Percentiles rank a stretch among this genome's conserved stretches.
Evolutionary conservation across 2,797 vertebrate genomes (phyloP).

Genomic region (Enteromius paludinosus): DNA sequence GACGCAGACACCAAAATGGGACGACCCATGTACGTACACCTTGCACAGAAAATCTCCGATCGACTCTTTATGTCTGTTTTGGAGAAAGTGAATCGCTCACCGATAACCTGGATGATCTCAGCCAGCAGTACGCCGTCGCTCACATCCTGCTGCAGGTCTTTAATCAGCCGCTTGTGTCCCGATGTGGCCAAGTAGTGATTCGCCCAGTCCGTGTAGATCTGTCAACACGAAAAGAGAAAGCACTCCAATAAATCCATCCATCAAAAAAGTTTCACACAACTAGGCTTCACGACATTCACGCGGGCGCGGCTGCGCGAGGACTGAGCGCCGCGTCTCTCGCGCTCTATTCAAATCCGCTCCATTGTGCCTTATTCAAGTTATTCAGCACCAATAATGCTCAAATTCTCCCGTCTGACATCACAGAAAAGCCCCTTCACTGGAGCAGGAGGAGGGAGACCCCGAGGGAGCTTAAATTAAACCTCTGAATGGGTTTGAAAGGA

Average conservation of each 20-base stretch:
- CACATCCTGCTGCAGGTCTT: conserved; percentile 96
- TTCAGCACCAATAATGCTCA: conserved; percentile 73
- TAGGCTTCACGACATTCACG: conserved; percentile 46
- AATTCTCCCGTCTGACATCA: conserved; percentile 78
- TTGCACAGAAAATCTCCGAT: background rate
- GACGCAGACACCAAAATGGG: background rate
- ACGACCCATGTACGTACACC: background rate
- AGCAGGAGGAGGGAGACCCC: conserved; percentile 56
- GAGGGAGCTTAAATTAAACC: conserved; percentile 70
- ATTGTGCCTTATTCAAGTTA: conserved; percentile 79
- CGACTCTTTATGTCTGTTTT: background rate
- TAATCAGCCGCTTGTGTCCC: conserved; percentile 95
- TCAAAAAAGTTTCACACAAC: conserved; percentile 29
- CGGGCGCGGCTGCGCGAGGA: conserved; percentile 69
- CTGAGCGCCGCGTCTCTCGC: conserved; percentile 74
- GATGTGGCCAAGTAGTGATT: conserved; percentile 97
- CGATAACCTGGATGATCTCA: conserved; percentile 97
- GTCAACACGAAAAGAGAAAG: conserved; percentile 51
- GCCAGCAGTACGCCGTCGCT: conserved; percentile 94
- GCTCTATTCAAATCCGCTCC: conserved; percentile 85
- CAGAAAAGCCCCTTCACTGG: conserved; percentile 79
- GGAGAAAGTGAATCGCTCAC: conserved; percentile 75
- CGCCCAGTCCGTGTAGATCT: conserved; percentile 99
- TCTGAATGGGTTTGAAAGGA: conserved; percentile 77
- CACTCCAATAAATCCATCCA: background rate